Conservation (phyloP, 2,113 vertebrate genomes). For the Cyanoderma ruficeps region DNA sequence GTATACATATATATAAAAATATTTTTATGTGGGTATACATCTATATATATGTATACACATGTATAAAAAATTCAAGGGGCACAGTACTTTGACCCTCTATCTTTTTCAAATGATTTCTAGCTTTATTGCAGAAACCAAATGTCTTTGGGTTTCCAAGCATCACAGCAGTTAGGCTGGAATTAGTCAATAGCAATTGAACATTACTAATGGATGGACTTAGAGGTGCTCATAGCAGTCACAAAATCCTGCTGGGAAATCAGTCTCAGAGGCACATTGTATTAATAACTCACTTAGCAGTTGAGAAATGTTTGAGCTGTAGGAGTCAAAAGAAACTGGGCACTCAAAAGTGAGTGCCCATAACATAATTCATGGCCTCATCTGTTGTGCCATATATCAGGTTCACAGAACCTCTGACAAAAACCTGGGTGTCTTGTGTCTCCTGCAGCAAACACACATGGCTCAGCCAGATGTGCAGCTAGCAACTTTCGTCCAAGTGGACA, state of each 20-base stretch:
- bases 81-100: background rate
- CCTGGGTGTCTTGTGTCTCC: background rate
- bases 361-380: background rate
- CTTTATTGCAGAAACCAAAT: background rate
- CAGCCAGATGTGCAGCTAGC: background rate
- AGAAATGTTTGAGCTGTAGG: background rate
- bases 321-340: background rate
- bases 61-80: background rate
- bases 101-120: background rate
- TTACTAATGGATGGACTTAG: background rate
- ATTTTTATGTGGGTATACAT: too few species aligned
- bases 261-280: background rate
- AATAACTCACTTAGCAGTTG: background rate
- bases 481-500: background rate
- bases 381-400: background rate
- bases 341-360: background rate
- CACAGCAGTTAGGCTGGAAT: background rate
- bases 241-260: background rate
- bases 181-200: background rate
- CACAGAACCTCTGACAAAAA: background rate
- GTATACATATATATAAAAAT: background rate
- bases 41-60: too few species aligned
- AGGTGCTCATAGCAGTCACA: background rate
- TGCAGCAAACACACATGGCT: background rate
- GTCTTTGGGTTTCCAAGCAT: background rate